These are phyloP conservation scores for Eugnorisma glareosa DNA, from an alignment of 2,888 invertebrate species.

Conservation along the genomic window DNA sequence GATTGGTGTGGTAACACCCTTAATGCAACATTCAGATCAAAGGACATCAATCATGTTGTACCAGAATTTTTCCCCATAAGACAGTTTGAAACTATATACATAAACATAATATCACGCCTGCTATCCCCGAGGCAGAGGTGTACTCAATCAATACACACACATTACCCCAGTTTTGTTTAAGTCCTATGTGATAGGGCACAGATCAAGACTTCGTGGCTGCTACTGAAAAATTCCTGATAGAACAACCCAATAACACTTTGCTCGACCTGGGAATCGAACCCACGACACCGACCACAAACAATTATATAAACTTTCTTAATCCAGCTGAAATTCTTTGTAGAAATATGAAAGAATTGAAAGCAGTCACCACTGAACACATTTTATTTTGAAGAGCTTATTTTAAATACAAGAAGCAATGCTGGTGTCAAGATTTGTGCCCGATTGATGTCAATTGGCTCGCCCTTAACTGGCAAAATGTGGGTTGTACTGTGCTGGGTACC, in stretches of 20 bases:
- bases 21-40: background rate
- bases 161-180: too few species aligned
- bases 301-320: background rate
- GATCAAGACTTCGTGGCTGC: too few species aligned
- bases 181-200: too few species aligned
- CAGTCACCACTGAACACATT: background rate
- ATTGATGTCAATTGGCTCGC: background rate
- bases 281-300: too few species aligned
- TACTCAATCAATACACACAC: background rate
- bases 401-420: background rate
- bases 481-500: background rate
- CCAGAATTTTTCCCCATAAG: background rate
- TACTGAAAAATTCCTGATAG: background rate
- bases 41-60: background rate
- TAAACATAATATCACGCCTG: background rate
- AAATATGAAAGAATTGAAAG: background rate
- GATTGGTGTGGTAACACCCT: too few species aligned
- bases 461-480: background rate
- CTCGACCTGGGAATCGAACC: too few species aligned
- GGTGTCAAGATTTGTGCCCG: background rate
- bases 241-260: too few species aligned
- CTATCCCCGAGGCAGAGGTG: background rate
- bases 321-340: background rate
- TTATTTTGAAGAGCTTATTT: background rate
- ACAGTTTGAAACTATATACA: background rate